Base-by-base conservation (phyloP, 2,888 invertebrate species). In the Hypena proboscidalis region DNA sequence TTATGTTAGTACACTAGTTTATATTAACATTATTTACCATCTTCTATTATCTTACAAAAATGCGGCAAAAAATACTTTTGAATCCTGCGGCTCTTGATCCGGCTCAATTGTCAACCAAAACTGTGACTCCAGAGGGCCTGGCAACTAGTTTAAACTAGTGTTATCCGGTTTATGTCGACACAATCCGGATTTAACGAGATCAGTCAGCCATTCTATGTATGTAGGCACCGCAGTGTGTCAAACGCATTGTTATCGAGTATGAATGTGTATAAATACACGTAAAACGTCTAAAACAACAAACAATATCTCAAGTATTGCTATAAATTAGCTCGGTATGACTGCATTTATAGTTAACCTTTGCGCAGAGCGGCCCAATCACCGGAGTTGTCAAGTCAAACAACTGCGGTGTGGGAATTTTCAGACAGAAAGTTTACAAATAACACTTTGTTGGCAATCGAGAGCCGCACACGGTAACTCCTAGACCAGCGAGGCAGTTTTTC, bases 381-480 rank as follows among this genome's bases (percentile, higher is more conserved):
- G 36, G 30, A 65, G 56, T 67, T 61, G 55, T 60, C 58, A 66
- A 66, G 54, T 63, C 58, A 69, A 69, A 67, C 65, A 64, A 54
- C 42, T 30, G 27, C 10, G 37, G 21, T 32, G 14, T 23, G 45
- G 37, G 51, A 54, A 37, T 55, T 56, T 46, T 35, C 35, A 52
- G 45, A 39, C 30, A 17, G 8, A 41, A 38, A 31, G 48, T 32
- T 52, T 58, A 55, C n/a, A n/a, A n/a, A n/a, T n/a, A n/a, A n/a
- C n/a, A n/a, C n/a, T n/a, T n/a, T n/a, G n/a, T n/a, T n/a, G n/a
- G n/a, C n/a, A n/a, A n/a, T n/a, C n/a, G n/a, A n/a, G n/a, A n/a
- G n/a, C n/a, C n/a, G n/a, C n/a, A n/a, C n/a, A n/a, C n/a, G n/a
- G n/a, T n/a, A n/a, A n/a, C n/a, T n/a, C n/a, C n/a, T n/a, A n/a